phyloP scores from a whole-genome alignment of 2,797 vertebrate species.

The Momotus momota region DNA sequence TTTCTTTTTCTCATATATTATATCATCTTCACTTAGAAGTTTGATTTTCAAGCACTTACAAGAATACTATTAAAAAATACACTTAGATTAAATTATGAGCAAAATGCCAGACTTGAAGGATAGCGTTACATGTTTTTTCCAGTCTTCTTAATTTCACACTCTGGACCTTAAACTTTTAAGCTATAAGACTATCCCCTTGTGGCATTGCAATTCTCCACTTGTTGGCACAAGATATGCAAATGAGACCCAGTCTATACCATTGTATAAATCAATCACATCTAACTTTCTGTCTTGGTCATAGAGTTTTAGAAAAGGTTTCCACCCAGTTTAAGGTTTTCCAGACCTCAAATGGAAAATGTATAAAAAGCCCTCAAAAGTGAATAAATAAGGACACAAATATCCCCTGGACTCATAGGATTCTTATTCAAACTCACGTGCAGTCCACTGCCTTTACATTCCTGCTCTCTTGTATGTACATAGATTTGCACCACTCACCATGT shows the following conservation, averaged over 20 bases:
- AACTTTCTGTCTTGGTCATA: not conserved
- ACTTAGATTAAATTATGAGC: not conserved
- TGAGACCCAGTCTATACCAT: not conserved
- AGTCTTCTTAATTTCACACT: not conserved
- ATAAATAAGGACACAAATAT: not conserved
- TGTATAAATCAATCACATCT: not conserved
- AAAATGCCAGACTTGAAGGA: not conserved
- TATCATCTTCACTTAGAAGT: not conserved
- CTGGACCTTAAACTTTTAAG: not conserved
- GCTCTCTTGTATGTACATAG: not conserved
- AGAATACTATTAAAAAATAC: not conserved
- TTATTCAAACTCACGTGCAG: not conserved
- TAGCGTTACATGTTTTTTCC: not conserved
- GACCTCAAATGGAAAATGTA: not conserved
- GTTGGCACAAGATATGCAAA: not conserved
- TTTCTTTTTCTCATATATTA: not conserved
- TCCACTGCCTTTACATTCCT: not conserved
- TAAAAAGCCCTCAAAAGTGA: not conserved
- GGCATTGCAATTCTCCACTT: not conserved
- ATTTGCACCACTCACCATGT: not conserved
- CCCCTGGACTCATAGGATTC: not conserved
- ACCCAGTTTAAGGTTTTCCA: not conserved
- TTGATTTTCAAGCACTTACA: not conserved
- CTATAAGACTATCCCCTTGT: not conserved
- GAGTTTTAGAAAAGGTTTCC: not conserved